Evolutionary conservation across 2,797 vertebrate genomes (phyloP).

Genomic region (Scomberomorus guttatus): DNA sequence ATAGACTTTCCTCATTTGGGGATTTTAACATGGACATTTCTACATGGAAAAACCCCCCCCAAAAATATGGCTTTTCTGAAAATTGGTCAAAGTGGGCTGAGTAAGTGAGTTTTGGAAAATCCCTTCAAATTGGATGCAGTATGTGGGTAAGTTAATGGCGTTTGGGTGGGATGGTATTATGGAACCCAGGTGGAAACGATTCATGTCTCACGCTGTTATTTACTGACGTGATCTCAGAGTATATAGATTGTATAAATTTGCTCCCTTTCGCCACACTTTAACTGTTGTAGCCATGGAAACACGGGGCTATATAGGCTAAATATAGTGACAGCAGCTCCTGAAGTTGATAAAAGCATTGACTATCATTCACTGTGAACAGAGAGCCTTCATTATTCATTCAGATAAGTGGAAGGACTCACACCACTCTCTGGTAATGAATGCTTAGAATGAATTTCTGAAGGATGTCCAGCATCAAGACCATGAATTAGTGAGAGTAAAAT

Average conservation of each 20-base stretch:
- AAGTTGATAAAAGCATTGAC: constrained; percentile 72
- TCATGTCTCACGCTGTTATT: constrained; percentile 18
- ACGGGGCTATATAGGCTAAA: constrained; percentile 75
- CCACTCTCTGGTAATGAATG: constrained; percentile 37
- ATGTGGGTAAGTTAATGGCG: constrained; percentile 21
- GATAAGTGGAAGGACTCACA: constrained; percentile 39
- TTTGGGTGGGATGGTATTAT: constrained; percentile 8
- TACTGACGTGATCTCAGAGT: constrained; percentile 44
- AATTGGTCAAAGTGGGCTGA: not conserved
- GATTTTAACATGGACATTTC: too few species aligned
- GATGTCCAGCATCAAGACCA: constrained; percentile 45
- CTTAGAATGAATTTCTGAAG: constrained; percentile 39
- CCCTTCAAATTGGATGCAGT: constrained; percentile 23
- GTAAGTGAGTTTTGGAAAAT: constrained; percentile 37
- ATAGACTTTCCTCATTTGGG: not conserved
- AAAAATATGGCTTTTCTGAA: not conserved
- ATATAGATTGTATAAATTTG: constrained; percentile 63
- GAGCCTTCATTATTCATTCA: constrained; percentile 49
- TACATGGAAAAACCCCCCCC: not conserved
- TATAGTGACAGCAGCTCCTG: constrained; percentile 73
- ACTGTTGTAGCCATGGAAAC: constrained; percentile 80
- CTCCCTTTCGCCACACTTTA: constrained; percentile 59
- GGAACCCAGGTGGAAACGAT: constrained; percentile 29
- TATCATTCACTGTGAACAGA: constrained; percentile 53
- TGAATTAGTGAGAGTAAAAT: constrained; percentile 50